A percentile compares a stretch with the other conserved stretches of the same genome.
phyloP scores from a whole-genome alignment of 2,888 invertebrate genomes.

The Calliopum simillimum region DNA sequence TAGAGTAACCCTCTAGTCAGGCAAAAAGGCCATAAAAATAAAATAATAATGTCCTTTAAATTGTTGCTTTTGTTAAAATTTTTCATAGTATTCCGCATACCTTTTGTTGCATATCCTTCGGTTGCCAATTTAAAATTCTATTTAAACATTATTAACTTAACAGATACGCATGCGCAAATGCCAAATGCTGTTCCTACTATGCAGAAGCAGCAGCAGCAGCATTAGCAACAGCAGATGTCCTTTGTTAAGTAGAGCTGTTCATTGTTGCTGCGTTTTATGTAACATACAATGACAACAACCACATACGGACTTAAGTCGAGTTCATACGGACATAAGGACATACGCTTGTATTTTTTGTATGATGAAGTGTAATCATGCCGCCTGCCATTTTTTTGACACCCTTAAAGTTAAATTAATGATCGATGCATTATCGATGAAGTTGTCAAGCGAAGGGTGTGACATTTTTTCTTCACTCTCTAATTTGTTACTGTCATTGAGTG shows the following conservation, averaged over 20 bases:
- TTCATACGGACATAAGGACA: conserved; percentile 2
- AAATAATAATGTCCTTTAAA: conserved; percentile 30
- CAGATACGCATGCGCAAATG: conserved; percentile 11
- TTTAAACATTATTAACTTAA: conserved; percentile 27
- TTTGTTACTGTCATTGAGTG: no score
- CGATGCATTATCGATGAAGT: conserved; percentile 32
- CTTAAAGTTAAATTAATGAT: conserved; percentile 28
- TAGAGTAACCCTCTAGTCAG: not conserved
- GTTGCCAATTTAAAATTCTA: conserved; percentile 14
- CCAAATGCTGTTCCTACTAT: conserved; percentile 2
- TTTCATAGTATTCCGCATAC: not conserved
- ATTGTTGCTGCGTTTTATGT: conserved; percentile 10
- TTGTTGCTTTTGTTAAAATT: conserved; percentile 30
- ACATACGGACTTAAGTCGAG: not conserved
- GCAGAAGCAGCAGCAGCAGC: not conserved
- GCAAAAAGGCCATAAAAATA: not conserved
- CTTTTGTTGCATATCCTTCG: not conserved
- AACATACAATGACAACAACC: conserved; percentile 1
- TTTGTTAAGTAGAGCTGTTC: not conserved
- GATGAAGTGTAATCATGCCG: conserved; percentile 33
- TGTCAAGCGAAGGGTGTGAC: conserved; percentile 21
- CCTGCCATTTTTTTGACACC: conserved; percentile 25
- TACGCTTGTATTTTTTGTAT: conserved; percentile 22
- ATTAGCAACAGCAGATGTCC: conserved; percentile 33
- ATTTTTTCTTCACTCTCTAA: no score